phyloP scores from a whole-genome alignment of 1,140 invertebrate genomes.

The Aethina tumida region DNA sequence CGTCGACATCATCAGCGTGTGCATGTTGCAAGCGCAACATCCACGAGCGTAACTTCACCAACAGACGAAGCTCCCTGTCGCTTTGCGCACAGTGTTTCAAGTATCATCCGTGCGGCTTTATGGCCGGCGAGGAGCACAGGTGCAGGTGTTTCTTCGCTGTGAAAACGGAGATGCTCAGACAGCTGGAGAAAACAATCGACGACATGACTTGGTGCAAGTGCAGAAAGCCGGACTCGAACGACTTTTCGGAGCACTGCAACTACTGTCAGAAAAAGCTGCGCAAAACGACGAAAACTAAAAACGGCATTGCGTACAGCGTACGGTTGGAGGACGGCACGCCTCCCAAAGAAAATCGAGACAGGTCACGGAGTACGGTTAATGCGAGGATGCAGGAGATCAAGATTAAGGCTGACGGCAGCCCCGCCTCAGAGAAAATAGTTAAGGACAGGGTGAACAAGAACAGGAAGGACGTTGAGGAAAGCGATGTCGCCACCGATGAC shows the following conservation, averaged over 20 bases:
- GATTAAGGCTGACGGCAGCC: slow-evolving; percentile 15
- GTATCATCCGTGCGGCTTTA: too few species aligned
- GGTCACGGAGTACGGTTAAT: slow-evolving; percentile 7
- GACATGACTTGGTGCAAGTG: slow-evolving; percentile 7
- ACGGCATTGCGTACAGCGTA: slow-evolving; percentile 23
- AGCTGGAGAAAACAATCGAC: slow-evolving; percentile 9
- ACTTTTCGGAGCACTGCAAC: slow-evolving; percentile 11
- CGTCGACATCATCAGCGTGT: too few species aligned
- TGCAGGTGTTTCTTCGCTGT: slow-evolving; percentile 12
- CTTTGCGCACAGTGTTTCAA: too few species aligned
- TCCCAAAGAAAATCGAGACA: slow-evolving; percentile 5
- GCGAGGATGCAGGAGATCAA: slow-evolving; percentile 15
- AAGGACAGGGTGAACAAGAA: slow-evolving; percentile 20
- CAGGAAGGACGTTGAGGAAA: slow-evolving; percentile 7
- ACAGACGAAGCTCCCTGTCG: too few species aligned
- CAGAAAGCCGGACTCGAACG: neutral
- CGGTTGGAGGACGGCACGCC: slow-evolving; percentile 19
- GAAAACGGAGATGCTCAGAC: slow-evolving; percentile 3
- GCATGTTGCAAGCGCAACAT: too few species aligned
- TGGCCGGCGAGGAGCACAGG: too few species aligned
- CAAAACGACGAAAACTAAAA: slow-evolving; percentile 12
- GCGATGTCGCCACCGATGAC: too few species aligned
- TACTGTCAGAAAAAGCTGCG: slow-evolving; percentile 14
- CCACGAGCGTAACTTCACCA: too few species aligned
- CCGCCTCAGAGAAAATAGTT: slow-evolving; percentile 15